These are phyloP conservation scores for Siniperca scherzeri DNA, from an alignment of 2,797 vertebrate genomes.

Conservation along the genomic window DNA sequence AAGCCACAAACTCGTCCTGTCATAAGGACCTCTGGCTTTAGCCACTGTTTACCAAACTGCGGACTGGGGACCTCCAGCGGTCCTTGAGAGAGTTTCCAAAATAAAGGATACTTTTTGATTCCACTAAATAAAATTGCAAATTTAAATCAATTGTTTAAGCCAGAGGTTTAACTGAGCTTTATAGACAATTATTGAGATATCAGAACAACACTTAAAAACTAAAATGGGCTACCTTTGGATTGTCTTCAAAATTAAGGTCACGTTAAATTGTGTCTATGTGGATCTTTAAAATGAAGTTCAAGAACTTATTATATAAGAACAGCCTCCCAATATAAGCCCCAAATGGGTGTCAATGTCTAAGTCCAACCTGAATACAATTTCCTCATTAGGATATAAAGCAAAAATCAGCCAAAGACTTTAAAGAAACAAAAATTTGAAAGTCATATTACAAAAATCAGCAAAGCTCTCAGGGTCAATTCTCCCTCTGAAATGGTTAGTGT, in stretches of 20 bases:
- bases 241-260: neutral
- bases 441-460: neutral
- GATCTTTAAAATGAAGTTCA: neutral
- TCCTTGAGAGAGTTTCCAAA: slow-evolving; percentile 29
- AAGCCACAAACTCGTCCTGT: slow-evolving; percentile 50
- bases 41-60: slow-evolving; percentile 12
- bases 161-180: neutral
- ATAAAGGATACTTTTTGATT: neutral
- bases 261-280: neutral
- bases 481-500: neutral
- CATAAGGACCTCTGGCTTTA: slow-evolving; percentile 34
- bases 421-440: neutral
- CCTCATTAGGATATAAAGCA: neutral
- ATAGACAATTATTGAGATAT: neutral
- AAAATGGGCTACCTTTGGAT: neutral
- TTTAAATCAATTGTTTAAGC: neutral
- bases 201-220: neutral
- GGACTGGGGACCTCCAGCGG: slow-evolving; percentile 34
- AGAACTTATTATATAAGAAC: neutral
- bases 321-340: neutral
- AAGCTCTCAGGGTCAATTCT: neutral
- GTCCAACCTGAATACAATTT: neutral
- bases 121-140: neutral
- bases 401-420: neutral
- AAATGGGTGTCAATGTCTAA: neutral